Percentiles rank a stretch among this genome's conserved stretches.
Evolutionary conservation across 2,113 vertebrate genomes (phyloP).

Genomic region (Nyctereutes procyonoides): DNA sequence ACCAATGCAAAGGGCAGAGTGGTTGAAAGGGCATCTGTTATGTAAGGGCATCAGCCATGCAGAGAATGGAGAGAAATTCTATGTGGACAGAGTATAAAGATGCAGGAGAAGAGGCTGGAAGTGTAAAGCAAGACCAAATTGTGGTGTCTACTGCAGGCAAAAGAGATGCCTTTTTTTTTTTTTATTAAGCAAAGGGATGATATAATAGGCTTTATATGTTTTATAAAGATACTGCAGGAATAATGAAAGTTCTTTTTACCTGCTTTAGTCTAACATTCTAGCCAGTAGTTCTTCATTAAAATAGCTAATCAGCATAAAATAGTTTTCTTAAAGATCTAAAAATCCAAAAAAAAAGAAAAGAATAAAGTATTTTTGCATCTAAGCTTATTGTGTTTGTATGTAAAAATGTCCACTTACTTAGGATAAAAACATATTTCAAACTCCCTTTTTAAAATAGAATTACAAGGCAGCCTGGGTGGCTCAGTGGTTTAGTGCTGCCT

Average conservation of each 20-base stretch:
- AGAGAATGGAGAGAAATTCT: not conserved
- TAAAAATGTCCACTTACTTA: constrained; percentile 45
- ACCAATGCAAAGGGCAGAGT: not conserved
- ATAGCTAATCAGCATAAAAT: not conserved
- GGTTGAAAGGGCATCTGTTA: not conserved
- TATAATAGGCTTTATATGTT: not conserved
- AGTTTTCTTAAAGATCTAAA: constrained; percentile 9
- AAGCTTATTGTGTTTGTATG: not conserved
- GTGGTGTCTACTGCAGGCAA: not conserved
- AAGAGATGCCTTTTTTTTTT: not conserved
- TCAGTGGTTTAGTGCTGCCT: too few species aligned
- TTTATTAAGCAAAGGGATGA: not conserved
- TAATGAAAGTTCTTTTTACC: not conserved
- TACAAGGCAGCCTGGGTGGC: not conserved
- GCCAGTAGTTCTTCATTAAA: not conserved
- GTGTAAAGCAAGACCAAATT: not conserved
- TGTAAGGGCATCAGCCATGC: not conserved
- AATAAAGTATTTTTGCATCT: not conserved
- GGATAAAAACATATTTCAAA: constrained; percentile 38
- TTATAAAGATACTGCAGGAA: not conserved
- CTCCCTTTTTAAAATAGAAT: not conserved
- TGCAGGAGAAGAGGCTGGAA: not conserved
- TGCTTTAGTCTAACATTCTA: not conserved
- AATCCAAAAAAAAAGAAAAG: not conserved
- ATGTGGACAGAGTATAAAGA: not conserved